These are phyloP conservation scores for Neomicropteryx cornuta DNA, from an alignment of 1,140 invertebrate species.

Conservation along the genomic window DNA sequence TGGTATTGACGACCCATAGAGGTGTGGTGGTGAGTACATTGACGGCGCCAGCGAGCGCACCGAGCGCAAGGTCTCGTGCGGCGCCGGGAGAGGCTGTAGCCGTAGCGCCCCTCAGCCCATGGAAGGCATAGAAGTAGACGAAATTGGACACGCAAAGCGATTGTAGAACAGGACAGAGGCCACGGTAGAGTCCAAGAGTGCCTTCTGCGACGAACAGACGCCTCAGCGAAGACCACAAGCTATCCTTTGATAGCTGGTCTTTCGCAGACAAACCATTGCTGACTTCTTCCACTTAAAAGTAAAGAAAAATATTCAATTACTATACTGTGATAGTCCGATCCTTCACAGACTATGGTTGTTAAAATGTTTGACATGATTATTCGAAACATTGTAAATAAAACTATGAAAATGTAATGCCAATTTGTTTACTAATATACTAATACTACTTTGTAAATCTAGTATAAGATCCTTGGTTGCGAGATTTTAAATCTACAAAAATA, in stretches of 20 bases:
- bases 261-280: too few relatives aligned
- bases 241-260: constrained; percentile 40
- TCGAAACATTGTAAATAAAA: too few relatives aligned
- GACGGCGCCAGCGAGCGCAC: constrained; percentile 66
- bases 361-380: too few relatives aligned
- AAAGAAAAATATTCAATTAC: constrained; percentile 11
- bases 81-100: constrained; percentile 45
- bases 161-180: constrained; percentile 69
- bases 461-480: too few relatives aligned
- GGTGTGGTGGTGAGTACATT: constrained; percentile 81
- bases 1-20: constrained; percentile 84
- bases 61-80: constrained; percentile 64
- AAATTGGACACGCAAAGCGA: constrained; percentile 82
- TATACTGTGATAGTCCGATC: neutral
- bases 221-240: constrained; percentile 44
- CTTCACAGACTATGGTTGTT: too few relatives aligned
- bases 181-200: constrained; percentile 62
- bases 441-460: too few relatives aligned
- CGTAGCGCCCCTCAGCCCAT: constrained; percentile 60
- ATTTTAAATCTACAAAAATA: constrained; percentile 20
- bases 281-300: constrained; percentile 51
- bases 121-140: constrained; percentile 88
- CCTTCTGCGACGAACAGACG: constrained; percentile 60
- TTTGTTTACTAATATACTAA: too few relatives aligned
- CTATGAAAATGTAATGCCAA: too few relatives aligned